phyloP scores from a whole-genome alignment of 2,888 invertebrate species.

The Machimus atricapillus region DNA sequence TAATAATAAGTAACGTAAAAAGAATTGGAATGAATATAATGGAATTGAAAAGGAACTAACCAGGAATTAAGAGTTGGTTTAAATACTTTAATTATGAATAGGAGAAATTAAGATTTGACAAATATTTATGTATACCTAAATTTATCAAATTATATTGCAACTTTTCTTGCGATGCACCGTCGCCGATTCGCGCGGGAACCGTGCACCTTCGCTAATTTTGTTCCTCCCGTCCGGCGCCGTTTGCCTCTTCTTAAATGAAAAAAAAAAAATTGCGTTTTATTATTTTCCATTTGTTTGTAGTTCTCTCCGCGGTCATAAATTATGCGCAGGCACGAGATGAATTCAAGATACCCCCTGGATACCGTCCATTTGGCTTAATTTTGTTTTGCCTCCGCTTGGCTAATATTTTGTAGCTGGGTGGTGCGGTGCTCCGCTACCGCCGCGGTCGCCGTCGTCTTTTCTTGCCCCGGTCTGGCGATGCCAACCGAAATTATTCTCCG shows the following conservation, averaged over 20 bases:
- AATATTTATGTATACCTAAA: no score
- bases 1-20: no score
- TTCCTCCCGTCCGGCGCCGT: not conserved
- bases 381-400: slow-evolving; percentile 5
- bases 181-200: not conserved
- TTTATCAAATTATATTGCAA: not conserved
- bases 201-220: not conserved
- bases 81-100: no score
- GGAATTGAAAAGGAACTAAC: no score
- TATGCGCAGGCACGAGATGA: slow-evolving; percentile 45
- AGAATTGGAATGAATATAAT: no score
- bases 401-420: not conserved
- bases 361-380: slow-evolving; percentile 29
- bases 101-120: no score
- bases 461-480: not conserved
- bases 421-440: not conserved
- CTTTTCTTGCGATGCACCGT: not conserved
- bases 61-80: no score
- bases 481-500: slow-evolving; percentile 30
- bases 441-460: not conserved
- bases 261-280: slow-evolving; percentile 1
- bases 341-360: slow-evolving; percentile 38
- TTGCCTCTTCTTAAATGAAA: not conserved
- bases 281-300: slow-evolving; percentile 14
- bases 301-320: slow-evolving; percentile 33